phyloP scores from a whole-genome alignment of 2,797 vertebrate species.

The Toxotes lorentzi region DNA sequence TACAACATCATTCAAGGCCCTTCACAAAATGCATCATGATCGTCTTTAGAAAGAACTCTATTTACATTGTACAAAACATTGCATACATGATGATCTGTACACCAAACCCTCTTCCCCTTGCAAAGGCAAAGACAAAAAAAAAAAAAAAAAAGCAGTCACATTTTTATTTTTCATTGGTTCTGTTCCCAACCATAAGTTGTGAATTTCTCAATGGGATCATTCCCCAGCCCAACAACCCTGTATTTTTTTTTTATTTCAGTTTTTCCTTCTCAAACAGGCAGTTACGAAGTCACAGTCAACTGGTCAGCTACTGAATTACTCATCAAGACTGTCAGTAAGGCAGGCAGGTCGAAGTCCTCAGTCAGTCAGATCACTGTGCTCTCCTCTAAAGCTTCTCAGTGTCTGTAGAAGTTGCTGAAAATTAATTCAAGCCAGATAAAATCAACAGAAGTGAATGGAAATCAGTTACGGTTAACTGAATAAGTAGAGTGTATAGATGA shows the following conservation, averaged over 20 bases:
- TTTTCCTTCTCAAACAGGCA: constrained; percentile 21
- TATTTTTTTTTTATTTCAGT: neutral
- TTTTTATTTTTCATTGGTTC: constrained; percentile 30
- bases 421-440: neutral
- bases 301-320: constrained; percentile 57
- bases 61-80: constrained; percentile 85
- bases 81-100: constrained; percentile 68
- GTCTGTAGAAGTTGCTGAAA: neutral
- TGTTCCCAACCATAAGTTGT: constrained; percentile 7
- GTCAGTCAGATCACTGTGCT: constrained; percentile 13
- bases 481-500: neutral
- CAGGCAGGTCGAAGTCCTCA: constrained; percentile 29
- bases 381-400: constrained; percentile 13
- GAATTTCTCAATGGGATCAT: constrained; percentile 1
- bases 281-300: constrained; percentile 60
- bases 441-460: neutral
- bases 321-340: constrained; percentile 46
- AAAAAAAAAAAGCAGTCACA: constrained; percentile 26
- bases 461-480: neutral
- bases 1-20: constrained; percentile 82
- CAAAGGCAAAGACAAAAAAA: neutral
- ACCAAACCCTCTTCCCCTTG: constrained; percentile 45
- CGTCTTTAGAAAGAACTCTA: constrained; percentile 79
- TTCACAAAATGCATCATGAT: constrained; percentile 70
- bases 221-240: neutral